A percentile compares a stretch with the other conserved stretches of the same genome.
These are phyloP conservation scores for Aphelenchoides besseyi DNA, from an alignment of 1,140 invertebrate species.

Conservation along the genomic window DNA sequence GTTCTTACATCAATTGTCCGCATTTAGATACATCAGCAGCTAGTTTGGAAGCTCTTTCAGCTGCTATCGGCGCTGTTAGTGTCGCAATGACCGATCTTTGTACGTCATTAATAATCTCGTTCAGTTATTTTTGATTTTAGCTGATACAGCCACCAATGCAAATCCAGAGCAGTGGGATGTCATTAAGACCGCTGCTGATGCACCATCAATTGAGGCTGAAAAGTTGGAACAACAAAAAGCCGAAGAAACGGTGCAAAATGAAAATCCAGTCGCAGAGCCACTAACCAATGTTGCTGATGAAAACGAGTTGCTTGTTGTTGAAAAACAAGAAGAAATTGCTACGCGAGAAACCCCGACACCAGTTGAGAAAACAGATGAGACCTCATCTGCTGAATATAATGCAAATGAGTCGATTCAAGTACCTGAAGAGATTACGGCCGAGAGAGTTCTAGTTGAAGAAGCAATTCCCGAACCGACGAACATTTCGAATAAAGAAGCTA, in stretches of 20 bases:
- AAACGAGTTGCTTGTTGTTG: background rate
- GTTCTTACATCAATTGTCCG: background rate
- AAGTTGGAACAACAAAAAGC: background rate
- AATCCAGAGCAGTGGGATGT: background rate
- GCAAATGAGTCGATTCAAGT: too few relatives aligned
- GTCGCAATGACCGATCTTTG: slow-evolving; percentile 1
- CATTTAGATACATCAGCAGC: background rate
- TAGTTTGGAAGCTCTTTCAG: background rate
- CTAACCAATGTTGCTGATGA: background rate
- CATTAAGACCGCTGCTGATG: background rate
- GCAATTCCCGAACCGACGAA: too few relatives aligned
- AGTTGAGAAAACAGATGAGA: too few relatives aligned
- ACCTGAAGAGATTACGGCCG: too few relatives aligned
- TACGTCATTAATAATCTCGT: background rate
- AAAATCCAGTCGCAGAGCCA: too few relatives aligned
- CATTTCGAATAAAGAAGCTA: too few relatives aligned
- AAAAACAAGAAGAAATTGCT: background rate
- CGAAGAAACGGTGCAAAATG: too few relatives aligned
- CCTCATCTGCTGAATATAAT: too few relatives aligned
- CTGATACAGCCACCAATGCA: background rate
- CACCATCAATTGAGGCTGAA: background rate
- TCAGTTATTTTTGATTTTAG: background rate
- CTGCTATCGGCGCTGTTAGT: background rate
- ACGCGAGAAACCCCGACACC: background rate
- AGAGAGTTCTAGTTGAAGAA: too few relatives aligned